A percentile compares a stretch with the other conserved stretches of the same genome.
Evolutionary conservation across 2,888 invertebrate genomes (phyloP).

Genomic region (Hirtodrosophila trivittata): DNA sequence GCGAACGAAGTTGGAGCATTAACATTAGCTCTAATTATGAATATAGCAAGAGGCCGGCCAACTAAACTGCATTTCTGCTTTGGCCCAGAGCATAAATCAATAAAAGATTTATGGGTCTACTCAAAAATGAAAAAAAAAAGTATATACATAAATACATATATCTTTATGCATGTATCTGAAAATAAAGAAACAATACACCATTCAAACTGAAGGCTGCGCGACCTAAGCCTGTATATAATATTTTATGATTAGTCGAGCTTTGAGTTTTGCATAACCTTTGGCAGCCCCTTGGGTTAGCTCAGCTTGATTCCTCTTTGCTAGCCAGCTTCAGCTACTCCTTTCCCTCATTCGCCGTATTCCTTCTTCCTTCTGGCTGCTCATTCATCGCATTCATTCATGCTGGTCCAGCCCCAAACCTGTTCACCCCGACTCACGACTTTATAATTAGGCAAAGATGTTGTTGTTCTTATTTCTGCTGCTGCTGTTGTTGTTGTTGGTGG

Average conservation of each 20-base stretch:
- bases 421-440: slow-evolving; percentile 74
- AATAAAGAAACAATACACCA: slow-evolving; percentile 29
- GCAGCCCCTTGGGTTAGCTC: slow-evolving; percentile 19
- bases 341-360: slow-evolving; percentile 6
- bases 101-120: slow-evolving; percentile 76
- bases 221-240: slow-evolving; percentile 65
- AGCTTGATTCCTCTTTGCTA: slow-evolving; percentile 7
- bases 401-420: slow-evolving; percentile 68
- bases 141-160: slow-evolving; percentile 1
- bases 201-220: slow-evolving; percentile 41
- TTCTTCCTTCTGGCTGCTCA: slow-evolving; percentile 38
- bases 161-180: slow-evolving; percentile 5
- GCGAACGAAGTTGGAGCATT: slow-evolving; percentile 47
- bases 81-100: slow-evolving; percentile 68
- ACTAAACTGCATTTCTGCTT: slow-evolving; percentile 75
- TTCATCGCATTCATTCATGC: slow-evolving; percentile 65
- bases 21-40: slow-evolving; percentile 80
- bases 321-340: slow-evolving; percentile 2
- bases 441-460: slow-evolving; percentile 77
- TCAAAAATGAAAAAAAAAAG: slow-evolving; percentile 24
- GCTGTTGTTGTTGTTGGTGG: slow-evolving; percentile 19
- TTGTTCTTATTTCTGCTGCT: slow-evolving; percentile 13
- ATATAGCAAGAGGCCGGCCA: slow-evolving; percentile 64
- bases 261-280: slow-evolving; percentile 74
- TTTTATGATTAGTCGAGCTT: slow-evolving; percentile 73